A percentile compares a stretch with the other conserved stretches of the same genome.
Evolutionary conservation across 1,140 invertebrate species (phyloP).

Genomic region (Heliconius himera): DNA sequence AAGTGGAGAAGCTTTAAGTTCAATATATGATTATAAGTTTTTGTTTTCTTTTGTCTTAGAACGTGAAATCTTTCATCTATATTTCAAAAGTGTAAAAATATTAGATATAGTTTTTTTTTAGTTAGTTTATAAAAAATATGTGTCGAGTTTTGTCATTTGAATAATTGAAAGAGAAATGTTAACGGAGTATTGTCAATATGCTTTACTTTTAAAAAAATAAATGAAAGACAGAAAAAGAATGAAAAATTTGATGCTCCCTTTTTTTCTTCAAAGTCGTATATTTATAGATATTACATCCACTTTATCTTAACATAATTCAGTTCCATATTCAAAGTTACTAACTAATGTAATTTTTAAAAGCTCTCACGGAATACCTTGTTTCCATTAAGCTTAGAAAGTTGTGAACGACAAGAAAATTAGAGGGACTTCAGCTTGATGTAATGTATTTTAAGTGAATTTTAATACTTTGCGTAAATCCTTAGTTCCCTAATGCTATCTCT

Average conservation of each 20-base stretch:
- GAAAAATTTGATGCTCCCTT: neutral
- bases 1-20: neutral
- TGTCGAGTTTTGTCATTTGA: too few relatives aligned
- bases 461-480: slow-evolving; percentile 17
- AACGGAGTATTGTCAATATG: too few relatives aligned
- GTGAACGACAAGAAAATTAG: neutral
- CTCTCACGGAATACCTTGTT: neutral
- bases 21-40: too few relatives aligned
- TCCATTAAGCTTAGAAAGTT: slow-evolving; percentile 5
- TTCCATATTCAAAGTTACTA: neutral
- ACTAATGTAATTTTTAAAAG: neutral
- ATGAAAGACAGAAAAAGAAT: too few relatives aligned
- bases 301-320: neutral
- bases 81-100: too few relatives aligned
- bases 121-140: too few relatives aligned
- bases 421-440: slow-evolving; percentile 1
- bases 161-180: too few relatives aligned
- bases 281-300: neutral
- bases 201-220: too few relatives aligned
- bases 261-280: neutral
- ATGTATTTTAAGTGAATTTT: slow-evolving; percentile 23
- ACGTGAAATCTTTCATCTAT: too few relatives aligned
- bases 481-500: slow-evolving; percentile 11
- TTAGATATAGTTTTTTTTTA: too few relatives aligned
- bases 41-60: neutral